phyloP scores from a whole-genome alignment of 1,140 invertebrate genomes.

The Macrobrachium rosenbergii region DNA sequence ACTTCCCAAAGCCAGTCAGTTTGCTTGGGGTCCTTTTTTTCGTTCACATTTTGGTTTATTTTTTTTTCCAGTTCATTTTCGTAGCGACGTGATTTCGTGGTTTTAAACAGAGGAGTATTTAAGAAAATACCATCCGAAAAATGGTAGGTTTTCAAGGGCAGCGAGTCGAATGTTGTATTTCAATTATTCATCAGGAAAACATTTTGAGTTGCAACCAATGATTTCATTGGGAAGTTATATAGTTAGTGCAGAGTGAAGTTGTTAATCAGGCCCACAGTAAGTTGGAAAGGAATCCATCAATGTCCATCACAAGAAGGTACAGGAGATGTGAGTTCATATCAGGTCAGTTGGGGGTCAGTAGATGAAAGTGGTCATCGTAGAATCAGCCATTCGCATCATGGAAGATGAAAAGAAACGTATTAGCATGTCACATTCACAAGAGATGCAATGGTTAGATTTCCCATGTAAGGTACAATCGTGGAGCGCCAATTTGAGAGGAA shows the following conservation, averaged over 20 bases:
- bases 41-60: not conserved
- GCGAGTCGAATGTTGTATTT: no score
- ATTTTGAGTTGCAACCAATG: no score
- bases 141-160: no score
- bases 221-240: no score
- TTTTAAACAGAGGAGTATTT: no score
- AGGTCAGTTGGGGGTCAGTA: slow-evolving; percentile 12
- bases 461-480: not conserved
- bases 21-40: slow-evolving; percentile 82
- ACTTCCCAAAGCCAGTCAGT: slow-evolving; percentile 91
- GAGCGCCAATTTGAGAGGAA: not conserved
- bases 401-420: not conserved
- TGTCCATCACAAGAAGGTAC: no score
- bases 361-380: not conserved
- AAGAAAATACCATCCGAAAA: no score
- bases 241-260: no score
- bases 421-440: not conserved
- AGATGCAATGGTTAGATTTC: not conserved
- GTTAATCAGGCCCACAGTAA: no score
- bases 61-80: not conserved
- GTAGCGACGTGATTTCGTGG: no score
- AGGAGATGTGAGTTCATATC: slow-evolving; percentile 3
- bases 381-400: slow-evolving; percentile 8
- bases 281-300: no score
- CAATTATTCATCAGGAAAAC: no score